These are phyloP conservation scores for Dipodomys stephensi DNA, from an alignment of 2,113 vertebrate genomes.

Conservation along the genomic window DNA sequence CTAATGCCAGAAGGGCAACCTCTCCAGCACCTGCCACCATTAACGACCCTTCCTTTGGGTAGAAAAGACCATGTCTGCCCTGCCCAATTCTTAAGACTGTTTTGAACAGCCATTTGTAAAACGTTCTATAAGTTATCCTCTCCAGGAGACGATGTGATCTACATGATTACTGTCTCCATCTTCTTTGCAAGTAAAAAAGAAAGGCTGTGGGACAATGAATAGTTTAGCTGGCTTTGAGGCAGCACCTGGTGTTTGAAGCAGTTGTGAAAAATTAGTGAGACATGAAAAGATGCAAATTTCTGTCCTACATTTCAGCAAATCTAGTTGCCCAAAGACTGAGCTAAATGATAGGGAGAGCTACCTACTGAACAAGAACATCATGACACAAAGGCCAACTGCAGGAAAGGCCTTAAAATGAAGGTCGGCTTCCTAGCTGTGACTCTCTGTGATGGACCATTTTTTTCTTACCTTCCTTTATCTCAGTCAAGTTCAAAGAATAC, in stretches of 20 bases:
- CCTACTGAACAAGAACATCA: accelerated
- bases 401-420: not conserved
- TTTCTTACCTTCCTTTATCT: not conserved
- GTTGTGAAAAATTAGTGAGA: not conserved
- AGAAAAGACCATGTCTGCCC: accelerated
- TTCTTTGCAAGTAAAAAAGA: not conserved
- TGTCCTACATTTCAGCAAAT: not conserved
- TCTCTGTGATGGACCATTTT: too few relatives aligned
- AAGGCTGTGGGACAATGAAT: not conserved
- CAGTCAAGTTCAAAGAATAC: not conserved
- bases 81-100: not conserved
- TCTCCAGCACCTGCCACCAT: not conserved
- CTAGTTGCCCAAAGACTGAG: not conserved
- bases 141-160: accelerated
- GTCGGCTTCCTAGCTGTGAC: not conserved
- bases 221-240: not conserved
- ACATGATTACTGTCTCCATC: not conserved
- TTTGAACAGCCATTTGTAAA: too few relatives aligned
- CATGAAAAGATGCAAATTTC: not conserved
- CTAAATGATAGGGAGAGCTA: too few relatives aligned
- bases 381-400: not conserved
- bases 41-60: accelerated
- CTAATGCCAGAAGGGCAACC: too few relatives aligned
- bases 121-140: not conserved
- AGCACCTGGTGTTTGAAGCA: not conserved